Evolutionary conservation across 2,797 vertebrate species (phyloP).

Genomic region (Heterohyrax brucei): DNA sequence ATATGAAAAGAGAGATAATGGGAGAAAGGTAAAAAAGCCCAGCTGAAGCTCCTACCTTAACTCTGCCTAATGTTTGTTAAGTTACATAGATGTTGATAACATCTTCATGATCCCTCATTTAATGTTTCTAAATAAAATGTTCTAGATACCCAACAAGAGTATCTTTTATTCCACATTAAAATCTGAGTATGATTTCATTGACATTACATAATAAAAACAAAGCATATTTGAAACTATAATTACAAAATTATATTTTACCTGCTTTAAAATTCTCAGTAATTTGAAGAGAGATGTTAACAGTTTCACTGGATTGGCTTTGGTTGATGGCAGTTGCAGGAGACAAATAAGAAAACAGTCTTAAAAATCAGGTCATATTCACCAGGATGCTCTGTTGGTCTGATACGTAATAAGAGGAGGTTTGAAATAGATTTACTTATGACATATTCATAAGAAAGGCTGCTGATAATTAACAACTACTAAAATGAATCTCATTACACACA

Average conservation of each 20-base stretch:
- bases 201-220: background rate
- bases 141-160: background rate
- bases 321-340: background rate
- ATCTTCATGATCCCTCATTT: background rate
- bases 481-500: background rate
- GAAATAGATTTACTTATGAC: background rate
- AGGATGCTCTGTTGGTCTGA: background rate
- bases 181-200: background rate
- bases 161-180: background rate
- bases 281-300: slow-evolving; percentile 5
- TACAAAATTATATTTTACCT: background rate
- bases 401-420: background rate
- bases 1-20: background rate
- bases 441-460: background rate
- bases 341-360: background rate
- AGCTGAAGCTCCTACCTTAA: background rate
- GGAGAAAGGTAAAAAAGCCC: background rate
- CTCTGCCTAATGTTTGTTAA: background rate
- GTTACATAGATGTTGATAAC: background rate
- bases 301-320: background rate
- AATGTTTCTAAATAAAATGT: background rate
- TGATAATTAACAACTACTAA: background rate
- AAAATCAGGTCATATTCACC: background rate
- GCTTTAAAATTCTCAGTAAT: slow-evolving; percentile 36
- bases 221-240: background rate